phyloP scores from a whole-genome alignment of 2,797 vertebrate genomes.

The Pipistrellus pipistrellus region DNA sequence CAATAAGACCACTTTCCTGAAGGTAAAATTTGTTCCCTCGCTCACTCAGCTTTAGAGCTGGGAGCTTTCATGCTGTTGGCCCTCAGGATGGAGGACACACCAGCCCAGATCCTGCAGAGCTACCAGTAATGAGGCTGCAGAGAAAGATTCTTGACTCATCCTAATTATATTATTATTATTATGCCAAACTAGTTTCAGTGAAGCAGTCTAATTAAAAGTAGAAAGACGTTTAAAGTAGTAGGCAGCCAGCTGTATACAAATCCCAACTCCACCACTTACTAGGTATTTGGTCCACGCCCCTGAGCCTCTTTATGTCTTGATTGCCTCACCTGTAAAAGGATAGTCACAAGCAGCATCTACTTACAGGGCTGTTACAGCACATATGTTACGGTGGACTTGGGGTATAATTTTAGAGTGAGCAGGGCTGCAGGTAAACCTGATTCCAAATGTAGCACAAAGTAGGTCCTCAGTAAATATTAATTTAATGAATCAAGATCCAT shows the following conservation, averaged over 20 bases:
- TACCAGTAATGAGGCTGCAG: neutral
- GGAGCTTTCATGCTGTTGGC: neutral
- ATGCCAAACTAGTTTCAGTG: neutral
- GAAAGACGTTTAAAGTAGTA: neutral
- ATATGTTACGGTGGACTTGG: neutral
- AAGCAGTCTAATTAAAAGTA: neutral
- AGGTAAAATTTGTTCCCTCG: neutral
- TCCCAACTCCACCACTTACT: neutral
- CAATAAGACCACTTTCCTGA: neutral
- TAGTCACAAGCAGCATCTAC: neutral
- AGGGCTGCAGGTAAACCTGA: neutral
- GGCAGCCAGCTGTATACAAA: neutral
- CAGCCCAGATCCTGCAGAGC: neutral
- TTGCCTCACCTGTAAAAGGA: neutral
- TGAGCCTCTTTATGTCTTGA: neutral
- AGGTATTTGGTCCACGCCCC: neutral
- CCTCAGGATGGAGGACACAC: neutral
- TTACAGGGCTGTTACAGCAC: neutral
- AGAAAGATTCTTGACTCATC: neutral
- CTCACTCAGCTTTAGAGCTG: neutral
- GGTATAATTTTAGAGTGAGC: neutral
- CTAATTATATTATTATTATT: neutral
- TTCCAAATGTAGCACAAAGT: neutral
- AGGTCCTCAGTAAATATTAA: neutral
- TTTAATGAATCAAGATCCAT: neutral